Evolutionary conservation across 2,113 vertebrate species (phyloP).

Genomic region (Suncus etruscus): DNA sequence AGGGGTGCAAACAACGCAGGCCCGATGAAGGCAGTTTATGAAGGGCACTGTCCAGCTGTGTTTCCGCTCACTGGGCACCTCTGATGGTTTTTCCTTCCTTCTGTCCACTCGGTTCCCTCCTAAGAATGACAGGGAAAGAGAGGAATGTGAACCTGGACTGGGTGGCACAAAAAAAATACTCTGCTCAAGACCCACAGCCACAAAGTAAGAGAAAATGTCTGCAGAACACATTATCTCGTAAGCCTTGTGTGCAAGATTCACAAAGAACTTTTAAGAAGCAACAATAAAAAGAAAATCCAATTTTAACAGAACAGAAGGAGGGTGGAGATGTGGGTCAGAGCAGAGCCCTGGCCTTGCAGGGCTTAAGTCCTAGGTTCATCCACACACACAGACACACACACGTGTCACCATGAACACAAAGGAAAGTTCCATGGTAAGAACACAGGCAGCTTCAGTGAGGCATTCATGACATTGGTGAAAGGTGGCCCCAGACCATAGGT

Average conservation of each 20-base stretch:
- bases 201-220: neutral
- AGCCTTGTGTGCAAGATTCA: neutral
- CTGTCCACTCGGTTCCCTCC: neutral
- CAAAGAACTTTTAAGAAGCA: neutral
- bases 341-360: no score
- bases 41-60: neutral
- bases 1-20: neutral
- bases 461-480: no score
- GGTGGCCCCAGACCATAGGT: no score
- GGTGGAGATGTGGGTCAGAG: no score
- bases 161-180: neutral
- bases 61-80: neutral
- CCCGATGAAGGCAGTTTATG: neutral
- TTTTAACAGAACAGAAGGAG: neutral
- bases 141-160: no score
- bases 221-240: neutral
- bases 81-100: neutral
- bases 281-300: neutral
- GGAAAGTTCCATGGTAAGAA: no score
- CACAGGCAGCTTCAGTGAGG: no score
- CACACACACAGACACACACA: no score
- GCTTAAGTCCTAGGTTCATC: no score
- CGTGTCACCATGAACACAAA: no score
- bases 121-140: neutral
- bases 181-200: neutral